A percentile compares a stretch with the other conserved stretches of the same genome.
Evolutionary conservation across 2,113 vertebrate genomes (phyloP).

Genomic region (Verasper variegatus): DNA sequence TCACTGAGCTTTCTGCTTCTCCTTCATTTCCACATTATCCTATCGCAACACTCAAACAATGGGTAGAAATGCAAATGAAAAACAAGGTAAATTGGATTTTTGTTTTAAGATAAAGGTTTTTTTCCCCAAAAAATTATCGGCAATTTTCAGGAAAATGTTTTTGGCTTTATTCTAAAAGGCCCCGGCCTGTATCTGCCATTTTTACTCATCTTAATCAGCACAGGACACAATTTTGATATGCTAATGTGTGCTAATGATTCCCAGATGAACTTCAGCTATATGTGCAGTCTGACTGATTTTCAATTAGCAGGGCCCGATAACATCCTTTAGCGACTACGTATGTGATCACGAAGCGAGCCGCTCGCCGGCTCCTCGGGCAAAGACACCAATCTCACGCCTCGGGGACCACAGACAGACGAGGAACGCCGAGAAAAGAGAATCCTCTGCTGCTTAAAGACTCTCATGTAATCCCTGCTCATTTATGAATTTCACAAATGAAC

Average conservation of each 20-base stretch:
- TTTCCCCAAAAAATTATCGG: not conserved
- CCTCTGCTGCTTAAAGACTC: slow-evolving; percentile 18
- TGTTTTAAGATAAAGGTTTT: not conserved
- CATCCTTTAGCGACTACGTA: slow-evolving; percentile 40
- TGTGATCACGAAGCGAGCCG: slow-evolving; percentile 46
- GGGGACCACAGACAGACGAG: slow-evolving; percentile 15
- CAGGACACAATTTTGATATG: slow-evolving; percentile 63
- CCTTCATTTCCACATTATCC: not conserved
- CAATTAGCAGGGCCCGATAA: slow-evolving; percentile 60
- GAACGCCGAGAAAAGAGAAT: not conserved
- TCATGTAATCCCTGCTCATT: slow-evolving; percentile 22
- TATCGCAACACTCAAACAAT: not conserved
- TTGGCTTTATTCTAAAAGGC: not conserved
- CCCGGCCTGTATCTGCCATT: not conserved
- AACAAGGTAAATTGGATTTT: not conserved
- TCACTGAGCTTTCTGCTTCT: not conserved
- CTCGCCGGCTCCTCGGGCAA: slow-evolving; percentile 19
- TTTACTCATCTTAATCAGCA: slow-evolving; percentile 47
- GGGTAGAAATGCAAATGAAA: not conserved
- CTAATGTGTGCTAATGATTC: slow-evolving; percentile 66
- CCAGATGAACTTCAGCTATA: slow-evolving; percentile 56
- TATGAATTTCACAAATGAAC: slow-evolving; percentile 21
- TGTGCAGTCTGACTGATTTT: slow-evolving; percentile 66
- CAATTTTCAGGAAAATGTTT: not conserved
- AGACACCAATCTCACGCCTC: slow-evolving; percentile 51